A percentile compares a stretch with the other conserved stretches of the same genome.
Conservation (phyloP, 2,797 vertebrate genomes). For the Squalus acanthias region DNA sequence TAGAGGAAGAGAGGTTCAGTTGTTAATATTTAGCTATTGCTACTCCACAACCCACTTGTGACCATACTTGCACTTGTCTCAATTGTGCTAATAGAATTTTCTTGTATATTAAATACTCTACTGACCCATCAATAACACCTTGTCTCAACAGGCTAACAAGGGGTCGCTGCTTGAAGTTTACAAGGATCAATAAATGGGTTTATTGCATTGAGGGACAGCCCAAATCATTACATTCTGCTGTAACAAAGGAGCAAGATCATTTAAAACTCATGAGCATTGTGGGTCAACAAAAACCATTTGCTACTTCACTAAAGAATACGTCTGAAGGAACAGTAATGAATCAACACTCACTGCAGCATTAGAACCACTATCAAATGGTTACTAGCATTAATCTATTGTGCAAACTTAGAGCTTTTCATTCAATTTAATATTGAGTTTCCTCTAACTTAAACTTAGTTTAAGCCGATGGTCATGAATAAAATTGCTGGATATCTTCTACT, state of each 20-base stretch:
- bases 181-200: constrained; percentile 23
- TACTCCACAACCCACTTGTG: neutral
- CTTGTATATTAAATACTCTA: no score
- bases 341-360: neutral
- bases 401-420: neutral
- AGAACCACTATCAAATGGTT: neutral
- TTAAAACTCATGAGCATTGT: neutral
- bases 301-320: neutral
- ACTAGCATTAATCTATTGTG: neutral
- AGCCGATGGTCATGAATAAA: neutral
- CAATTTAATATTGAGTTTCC: neutral
- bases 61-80: neutral
- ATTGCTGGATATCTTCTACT: neutral
- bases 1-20: neutral
- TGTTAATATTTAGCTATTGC: neutral
- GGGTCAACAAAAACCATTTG: constrained; percentile 3
- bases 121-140: neutral
- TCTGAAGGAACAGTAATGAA: neutral
- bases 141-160: neutral
- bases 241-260: neutral
- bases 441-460: neutral
- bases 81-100: neutral
- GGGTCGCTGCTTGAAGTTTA: neutral
- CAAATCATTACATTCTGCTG: constrained; percentile 37
- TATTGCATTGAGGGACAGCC: constrained; percentile 8